Evolutionary conservation across 1,140 invertebrate genomes (phyloP).

Genomic region (Diplogasteroides magnus): DNA sequence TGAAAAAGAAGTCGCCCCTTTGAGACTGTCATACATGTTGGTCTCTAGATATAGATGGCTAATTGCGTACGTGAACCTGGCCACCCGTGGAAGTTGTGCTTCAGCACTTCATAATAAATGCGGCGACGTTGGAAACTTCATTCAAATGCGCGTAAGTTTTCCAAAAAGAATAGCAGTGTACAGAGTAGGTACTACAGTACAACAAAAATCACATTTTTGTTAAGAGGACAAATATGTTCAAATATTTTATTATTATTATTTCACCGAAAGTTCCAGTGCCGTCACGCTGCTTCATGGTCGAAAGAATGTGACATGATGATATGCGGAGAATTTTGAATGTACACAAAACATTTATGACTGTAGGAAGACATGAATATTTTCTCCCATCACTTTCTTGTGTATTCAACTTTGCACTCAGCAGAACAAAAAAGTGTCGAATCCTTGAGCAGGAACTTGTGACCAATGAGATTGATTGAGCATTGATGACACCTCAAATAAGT

Average conservation of each 20-base stretch:
- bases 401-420: conserved; percentile 7
- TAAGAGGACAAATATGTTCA: no score
- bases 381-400: background rate
- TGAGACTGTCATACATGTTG: no score
- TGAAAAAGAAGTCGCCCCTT: no score
- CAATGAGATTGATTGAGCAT: conserved; percentile 16
- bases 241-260: background rate
- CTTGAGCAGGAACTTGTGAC: conserved; percentile 26
- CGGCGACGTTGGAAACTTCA: no score
- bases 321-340: background rate
- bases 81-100: no score
- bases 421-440: conserved; percentile 20
- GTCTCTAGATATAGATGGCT: no score
- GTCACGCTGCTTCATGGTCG: conserved; percentile 1
- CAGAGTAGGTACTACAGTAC: no score
- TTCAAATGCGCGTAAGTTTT: no score
- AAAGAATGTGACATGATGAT: background rate
- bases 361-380: conserved; percentile 1
- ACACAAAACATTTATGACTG: background rate
- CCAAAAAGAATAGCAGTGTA: no score
- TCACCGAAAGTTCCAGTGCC: background rate
- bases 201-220: no score
- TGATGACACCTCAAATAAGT: conserved; percentile 11
- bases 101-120: no score
- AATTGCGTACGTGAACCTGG: no score